These are phyloP conservation scores for Rugalucina vietnamica DNA, from an alignment of 2,888 invertebrate species.

Conservation along the genomic window DNA sequence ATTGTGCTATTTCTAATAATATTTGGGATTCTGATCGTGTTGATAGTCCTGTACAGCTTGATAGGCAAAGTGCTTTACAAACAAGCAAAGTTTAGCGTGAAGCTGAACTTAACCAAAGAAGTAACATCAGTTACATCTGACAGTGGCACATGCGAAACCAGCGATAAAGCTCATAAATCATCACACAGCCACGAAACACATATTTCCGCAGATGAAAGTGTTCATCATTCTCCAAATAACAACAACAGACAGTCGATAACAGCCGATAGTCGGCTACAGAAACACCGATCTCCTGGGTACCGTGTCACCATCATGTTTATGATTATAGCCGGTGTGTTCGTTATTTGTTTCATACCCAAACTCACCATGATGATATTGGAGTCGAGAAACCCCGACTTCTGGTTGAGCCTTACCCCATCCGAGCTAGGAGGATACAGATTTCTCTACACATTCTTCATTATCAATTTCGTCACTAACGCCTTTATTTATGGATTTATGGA, in stretches of 20 bases:
- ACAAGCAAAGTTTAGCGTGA: slow-evolving; percentile 10
- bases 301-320: slow-evolving; percentile 19
- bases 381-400: background rate
- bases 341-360: slow-evolving; percentile 16
- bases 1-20: slow-evolving; percentile 14
- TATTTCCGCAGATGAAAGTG: background rate
- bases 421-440: slow-evolving; percentile 9
- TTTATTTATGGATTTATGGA: slow-evolving; percentile 5
- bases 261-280: background rate
- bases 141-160: background rate
- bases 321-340: slow-evolving; percentile 18
- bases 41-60: slow-evolving; percentile 9
- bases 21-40: slow-evolving; percentile 1
- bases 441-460: background rate
- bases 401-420: background rate
- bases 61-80: slow-evolving; percentile 12
- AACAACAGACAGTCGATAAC: background rate
- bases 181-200: background rate
- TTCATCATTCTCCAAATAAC: background rate
- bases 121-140: background rate
- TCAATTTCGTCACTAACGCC: background rate
- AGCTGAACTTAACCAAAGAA: slow-evolving; percentile 3
- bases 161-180: background rate
- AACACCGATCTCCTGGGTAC: slow-evolving; percentile 5
- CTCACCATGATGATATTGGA: background rate